Evolutionary conservation across 2,797 vertebrate genomes (phyloP).

Genomic region (Anguilla megastoma): DNA sequence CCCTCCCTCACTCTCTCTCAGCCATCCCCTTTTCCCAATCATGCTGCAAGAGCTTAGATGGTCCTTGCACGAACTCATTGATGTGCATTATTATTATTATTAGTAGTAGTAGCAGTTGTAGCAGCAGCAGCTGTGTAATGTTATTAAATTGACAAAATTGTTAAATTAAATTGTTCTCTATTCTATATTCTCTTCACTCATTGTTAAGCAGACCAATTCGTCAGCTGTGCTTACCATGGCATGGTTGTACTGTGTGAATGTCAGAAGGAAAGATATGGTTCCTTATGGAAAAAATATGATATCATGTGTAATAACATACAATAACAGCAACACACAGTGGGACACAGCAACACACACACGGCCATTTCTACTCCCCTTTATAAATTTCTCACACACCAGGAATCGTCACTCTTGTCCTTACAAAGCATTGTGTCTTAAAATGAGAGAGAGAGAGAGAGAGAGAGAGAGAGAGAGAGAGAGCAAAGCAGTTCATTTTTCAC

Average conservation of each 20-base stretch:
- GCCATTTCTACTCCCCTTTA: too few relatives aligned
- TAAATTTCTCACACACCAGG: too few relatives aligned
- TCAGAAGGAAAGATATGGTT: neutral
- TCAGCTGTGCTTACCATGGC: neutral
- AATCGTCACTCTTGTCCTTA: too few relatives aligned
- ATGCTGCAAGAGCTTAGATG: neutral
- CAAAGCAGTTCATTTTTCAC: too few relatives aligned
- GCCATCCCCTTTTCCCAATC: neutral
- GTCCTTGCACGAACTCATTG: neutral
- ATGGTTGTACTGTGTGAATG: neutral
- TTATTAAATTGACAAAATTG: neutral
- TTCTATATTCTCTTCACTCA: too few relatives aligned
- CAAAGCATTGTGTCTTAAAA: too few relatives aligned
- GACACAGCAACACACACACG: neutral
- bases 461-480: neutral
- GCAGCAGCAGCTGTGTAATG: neutral
- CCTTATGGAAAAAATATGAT: neutral
- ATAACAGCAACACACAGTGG: too few relatives aligned
- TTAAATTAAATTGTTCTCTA: too few relatives aligned
- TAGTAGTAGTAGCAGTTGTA: neutral
- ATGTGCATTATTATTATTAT: neutral
- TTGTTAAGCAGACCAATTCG: neutral
- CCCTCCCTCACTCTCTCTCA: neutral
- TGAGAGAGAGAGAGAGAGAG: too few relatives aligned
- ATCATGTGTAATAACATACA: neutral